Evolutionary conservation across 2,797 vertebrate genomes (phyloP).

Genomic region (Pempheris klunzingeri): DNA sequence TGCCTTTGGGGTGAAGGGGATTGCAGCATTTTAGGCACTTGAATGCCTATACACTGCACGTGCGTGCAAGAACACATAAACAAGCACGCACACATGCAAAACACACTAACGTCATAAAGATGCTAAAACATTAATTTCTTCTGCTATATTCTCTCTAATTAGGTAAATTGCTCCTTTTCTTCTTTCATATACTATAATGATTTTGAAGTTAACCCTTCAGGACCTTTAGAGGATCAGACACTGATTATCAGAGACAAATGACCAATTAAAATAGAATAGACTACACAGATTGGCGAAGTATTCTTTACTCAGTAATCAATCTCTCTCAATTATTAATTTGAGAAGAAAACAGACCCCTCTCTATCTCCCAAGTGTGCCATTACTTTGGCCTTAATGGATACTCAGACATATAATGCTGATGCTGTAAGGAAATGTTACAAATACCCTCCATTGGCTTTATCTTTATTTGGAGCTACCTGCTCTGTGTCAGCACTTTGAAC

Average conservation of each 20-base stretch:
- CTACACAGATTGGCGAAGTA: slow-evolving; percentile 39
- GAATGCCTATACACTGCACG: slow-evolving; percentile 33
- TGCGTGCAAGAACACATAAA: slow-evolving; percentile 29
- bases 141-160: slow-evolving; percentile 43
- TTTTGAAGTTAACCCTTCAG: slow-evolving; percentile 40
- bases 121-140: slow-evolving; percentile 48
- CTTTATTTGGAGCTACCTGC: slow-evolving; percentile 54
- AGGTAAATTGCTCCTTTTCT: slow-evolving; percentile 30
- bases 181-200: slow-evolving; percentile 44
- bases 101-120: slow-evolving; percentile 17
- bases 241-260: slow-evolving; percentile 67
- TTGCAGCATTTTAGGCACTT: slow-evolving; percentile 48
- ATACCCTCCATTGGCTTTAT: slow-evolving; percentile 47
- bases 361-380: slow-evolving; percentile 61
- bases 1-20: slow-evolving; percentile 54
- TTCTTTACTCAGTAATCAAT: slow-evolving; percentile 66
- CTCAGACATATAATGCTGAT: slow-evolving; percentile 49
- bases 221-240: slow-evolving; percentile 49
- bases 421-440: slow-evolving; percentile 46
- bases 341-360: slow-evolving; percentile 46
- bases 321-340: slow-evolving; percentile 71
- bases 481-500: slow-evolving; percentile 70
- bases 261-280: slow-evolving; percentile 73
- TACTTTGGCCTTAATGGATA: slow-evolving; percentile 69
- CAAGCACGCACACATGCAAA: slow-evolving; percentile 25